These are phyloP conservation scores for Drosophila equinoxialis DNA, from an alignment of 1,140 invertebrate species.

Conservation along the genomic window DNA sequence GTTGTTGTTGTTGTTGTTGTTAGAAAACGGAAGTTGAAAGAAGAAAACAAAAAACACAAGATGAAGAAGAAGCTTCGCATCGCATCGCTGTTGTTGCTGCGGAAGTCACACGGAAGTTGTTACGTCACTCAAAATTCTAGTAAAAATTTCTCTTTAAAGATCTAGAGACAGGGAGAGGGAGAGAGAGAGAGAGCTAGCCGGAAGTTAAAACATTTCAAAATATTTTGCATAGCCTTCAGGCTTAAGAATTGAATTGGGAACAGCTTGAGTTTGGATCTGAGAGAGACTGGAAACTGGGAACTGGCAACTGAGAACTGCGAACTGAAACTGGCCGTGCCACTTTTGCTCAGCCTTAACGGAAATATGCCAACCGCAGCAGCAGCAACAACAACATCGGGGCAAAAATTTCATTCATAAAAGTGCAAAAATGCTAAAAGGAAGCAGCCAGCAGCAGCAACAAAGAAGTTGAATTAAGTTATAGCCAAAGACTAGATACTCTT, in stretches of 20 bases:
- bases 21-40: constrained; percentile 60
- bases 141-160: constrained; percentile 52
- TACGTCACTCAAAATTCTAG: constrained; percentile 71
- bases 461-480: constrained; percentile 42
- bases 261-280: neutral
- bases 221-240: constrained; percentile 66
- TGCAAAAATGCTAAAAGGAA: constrained; percentile 79
- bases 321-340: constrained; percentile 65
- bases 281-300: constrained; percentile 3
- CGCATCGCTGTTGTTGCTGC: constrained; percentile 21
- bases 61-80: constrained; percentile 22
- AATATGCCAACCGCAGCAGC: constrained; percentile 65
- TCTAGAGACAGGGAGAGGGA: neutral
- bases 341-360: constrained; percentile 77
- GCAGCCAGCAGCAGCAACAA: constrained; percentile 42
- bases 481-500: constrained; percentile 14
- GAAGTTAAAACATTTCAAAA: constrained; percentile 35
- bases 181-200: constrained; percentile 38
- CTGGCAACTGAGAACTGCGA: constrained; percentile 24
- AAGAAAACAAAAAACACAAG: constrained; percentile 4
- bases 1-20: constrained; percentile 33
- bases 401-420: constrained; percentile 79
- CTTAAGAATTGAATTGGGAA: constrained; percentile 27
- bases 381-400: constrained; percentile 38
- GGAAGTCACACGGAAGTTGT: constrained; percentile 79